phyloP scores from a whole-genome alignment of 2,888 invertebrate genomes.

The Danaus chrysippus region DNA sequence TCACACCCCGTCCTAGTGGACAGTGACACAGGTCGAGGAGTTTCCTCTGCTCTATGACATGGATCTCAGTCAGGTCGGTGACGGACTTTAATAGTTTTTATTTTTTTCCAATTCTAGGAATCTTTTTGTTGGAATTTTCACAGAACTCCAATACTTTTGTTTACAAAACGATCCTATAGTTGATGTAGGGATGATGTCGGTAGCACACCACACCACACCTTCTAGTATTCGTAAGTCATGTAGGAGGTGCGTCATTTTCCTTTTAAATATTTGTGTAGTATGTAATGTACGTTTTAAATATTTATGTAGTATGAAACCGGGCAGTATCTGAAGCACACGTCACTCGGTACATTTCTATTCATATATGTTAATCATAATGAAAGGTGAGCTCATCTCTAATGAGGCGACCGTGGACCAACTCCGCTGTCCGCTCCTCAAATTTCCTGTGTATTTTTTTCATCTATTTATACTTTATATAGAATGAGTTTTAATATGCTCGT shows the following conservation, averaged over 20 bases:
- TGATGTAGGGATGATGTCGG: too few species aligned
- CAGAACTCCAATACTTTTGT: too few species aligned
- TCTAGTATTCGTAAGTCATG: background rate
- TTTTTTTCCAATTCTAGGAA: slow-evolving; percentile 3
- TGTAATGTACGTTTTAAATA: slow-evolving; percentile 16
- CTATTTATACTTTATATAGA: too few species aligned
- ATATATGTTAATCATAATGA: too few species aligned
- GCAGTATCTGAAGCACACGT: slow-evolving; percentile 2
- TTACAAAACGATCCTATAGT: too few species aligned
- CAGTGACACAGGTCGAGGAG: background rate
- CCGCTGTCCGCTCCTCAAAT: too few species aligned
- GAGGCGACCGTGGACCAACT: too few species aligned
- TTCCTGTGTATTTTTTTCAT: too few species aligned
- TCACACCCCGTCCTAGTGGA: background rate
- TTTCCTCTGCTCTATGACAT: slow-evolving; percentile 28
- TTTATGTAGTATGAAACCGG: slow-evolving; percentile 11
- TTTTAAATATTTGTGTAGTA: slow-evolving; percentile 17
- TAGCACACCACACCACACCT: too few species aligned
- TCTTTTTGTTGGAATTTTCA: background rate
- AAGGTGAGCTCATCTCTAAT: too few species aligned
- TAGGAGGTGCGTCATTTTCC: slow-evolving; percentile 6
- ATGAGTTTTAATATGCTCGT: too few species aligned
- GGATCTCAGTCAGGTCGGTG: slow-evolving; percentile 56
- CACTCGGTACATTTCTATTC: background rate
- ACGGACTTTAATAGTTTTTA: slow-evolving; percentile 6